These are phyloP conservation scores for Pelusios castaneus DNA, from an alignment of 2,113 vertebrate species.

Conservation along the genomic window DNA sequence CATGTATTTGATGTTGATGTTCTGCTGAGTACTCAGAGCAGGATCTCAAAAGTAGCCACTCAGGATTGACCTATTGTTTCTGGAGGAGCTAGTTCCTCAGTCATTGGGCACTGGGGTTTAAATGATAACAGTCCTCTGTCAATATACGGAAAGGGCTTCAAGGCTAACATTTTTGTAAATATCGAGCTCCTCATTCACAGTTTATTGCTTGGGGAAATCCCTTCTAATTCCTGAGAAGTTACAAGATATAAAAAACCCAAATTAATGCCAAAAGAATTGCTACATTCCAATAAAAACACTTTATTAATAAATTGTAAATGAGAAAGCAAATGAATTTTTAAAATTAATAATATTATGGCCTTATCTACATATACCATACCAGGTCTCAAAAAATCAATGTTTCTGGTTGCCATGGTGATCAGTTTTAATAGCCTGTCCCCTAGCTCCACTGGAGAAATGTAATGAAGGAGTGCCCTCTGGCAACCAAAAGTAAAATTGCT, in stretches of 20 bases:
- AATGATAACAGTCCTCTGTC: not conserved
- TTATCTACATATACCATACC: not conserved
- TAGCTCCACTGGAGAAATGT: too few relatives aligned
- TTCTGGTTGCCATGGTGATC: too few relatives aligned
- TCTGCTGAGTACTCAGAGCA: not conserved
- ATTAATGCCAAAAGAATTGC: constrained; percentile 59
- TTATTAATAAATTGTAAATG: not conserved
- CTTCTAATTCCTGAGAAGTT: constrained; percentile 1
- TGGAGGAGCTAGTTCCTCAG: not conserved
- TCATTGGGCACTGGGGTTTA: not conserved
- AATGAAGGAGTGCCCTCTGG: too few relatives aligned
- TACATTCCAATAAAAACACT: not conserved
- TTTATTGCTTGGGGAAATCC: constrained; percentile 56
- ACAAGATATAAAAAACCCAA: constrained; percentile 40
- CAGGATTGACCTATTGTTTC: not conserved
- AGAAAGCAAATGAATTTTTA: not conserved
- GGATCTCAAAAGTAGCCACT: not conserved
- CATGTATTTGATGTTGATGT: not conserved
- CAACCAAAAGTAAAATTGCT: too few relatives aligned
- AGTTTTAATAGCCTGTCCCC: too few relatives aligned
- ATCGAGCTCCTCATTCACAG: constrained; percentile 40
- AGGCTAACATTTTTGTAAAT: constrained; percentile 53
- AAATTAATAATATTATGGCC: not conserved
- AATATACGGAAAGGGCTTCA: constrained; percentile 7
- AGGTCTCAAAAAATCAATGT: too few relatives aligned